These are phyloP conservation scores for Aleiodes sp. DNA, from an alignment of 1,140 invertebrate species.

Conservation along the genomic window DNA sequence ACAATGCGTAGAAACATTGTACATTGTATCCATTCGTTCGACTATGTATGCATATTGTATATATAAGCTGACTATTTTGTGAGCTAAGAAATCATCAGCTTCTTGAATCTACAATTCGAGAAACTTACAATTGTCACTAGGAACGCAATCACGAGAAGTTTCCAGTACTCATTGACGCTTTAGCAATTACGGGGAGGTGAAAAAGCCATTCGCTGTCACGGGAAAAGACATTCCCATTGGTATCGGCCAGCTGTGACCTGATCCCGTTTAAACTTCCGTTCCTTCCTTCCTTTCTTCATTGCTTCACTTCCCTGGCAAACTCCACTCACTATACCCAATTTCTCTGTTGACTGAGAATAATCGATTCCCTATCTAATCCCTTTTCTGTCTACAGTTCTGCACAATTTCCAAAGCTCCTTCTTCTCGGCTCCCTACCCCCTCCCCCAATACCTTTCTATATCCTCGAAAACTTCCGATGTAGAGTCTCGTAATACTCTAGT, in stretches of 20 bases:
- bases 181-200: constrained; percentile 26
- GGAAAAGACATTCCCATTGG: constrained; percentile 27
- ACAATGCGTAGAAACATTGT: background rate
- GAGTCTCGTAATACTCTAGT: background rate
- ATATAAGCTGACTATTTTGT: no score
- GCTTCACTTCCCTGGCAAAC: background rate
- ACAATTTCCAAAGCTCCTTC: constrained; percentile 28
- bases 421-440: background rate
- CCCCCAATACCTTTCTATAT: background rate
- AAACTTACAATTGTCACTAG: constrained; percentile 29
- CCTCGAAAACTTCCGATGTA: background rate
- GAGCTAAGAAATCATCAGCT: constrained; percentile 25
- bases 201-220: constrained; percentile 16
- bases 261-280: constrained; percentile 18
- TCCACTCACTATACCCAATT: background rate
- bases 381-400: constrained; percentile 1
- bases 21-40: background rate
- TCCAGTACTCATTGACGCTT: constrained; percentile 20
- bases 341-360: constrained; percentile 11
- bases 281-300: constrained; percentile 20
- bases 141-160: constrained; percentile 24
- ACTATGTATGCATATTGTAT: background rate
- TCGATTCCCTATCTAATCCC: constrained; percentile 17
- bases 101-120: no score
- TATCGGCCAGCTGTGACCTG: constrained; percentile 31